Evolutionary conservation across 2,113 vertebrate species (phyloP).

Genomic region (Carlito syrichta): DNA sequence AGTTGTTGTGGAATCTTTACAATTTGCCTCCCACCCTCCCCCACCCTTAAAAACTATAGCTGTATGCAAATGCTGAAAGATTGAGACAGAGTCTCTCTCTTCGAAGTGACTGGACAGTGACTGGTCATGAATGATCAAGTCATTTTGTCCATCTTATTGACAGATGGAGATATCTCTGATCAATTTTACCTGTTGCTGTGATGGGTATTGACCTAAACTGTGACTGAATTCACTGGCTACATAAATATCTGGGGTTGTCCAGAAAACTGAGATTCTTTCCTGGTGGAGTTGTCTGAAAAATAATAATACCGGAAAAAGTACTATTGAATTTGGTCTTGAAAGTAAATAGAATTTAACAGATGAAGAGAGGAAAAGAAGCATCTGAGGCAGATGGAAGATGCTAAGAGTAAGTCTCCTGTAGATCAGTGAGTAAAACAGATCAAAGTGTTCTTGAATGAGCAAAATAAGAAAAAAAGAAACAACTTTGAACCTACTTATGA

Average conservation of each 20-base stretch:
- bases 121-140: slow-evolving; percentile 42
- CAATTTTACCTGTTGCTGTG: slow-evolving; percentile 37
- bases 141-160: slow-evolving; percentile 49
- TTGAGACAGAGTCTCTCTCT: neutral
- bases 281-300: neutral
- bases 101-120: slow-evolving; percentile 22
- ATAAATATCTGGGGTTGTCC: neutral
- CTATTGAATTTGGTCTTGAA: neutral
- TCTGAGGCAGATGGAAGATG: neutral
- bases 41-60: neutral
- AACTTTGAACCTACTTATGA: neutral
- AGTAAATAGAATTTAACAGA: neutral
- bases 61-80: neutral
- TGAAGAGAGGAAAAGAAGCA: neutral
- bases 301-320: neutral
- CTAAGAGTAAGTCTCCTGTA: neutral
- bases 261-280: neutral
- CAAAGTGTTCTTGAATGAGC: neutral
- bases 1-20: too few relatives aligned
- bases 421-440: neutral
- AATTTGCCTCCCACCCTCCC: neutral
- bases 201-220: slow-evolving; percentile 41
- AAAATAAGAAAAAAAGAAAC: neutral
- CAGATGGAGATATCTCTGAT: slow-evolving; percentile 37
- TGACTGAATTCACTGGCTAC: neutral